A percentile compares a stretch with the other conserved stretches of the same genome.
Evolutionary conservation across 2,888 invertebrate genomes (phyloP).

Genomic region (Scaptomyza flava): DNA sequence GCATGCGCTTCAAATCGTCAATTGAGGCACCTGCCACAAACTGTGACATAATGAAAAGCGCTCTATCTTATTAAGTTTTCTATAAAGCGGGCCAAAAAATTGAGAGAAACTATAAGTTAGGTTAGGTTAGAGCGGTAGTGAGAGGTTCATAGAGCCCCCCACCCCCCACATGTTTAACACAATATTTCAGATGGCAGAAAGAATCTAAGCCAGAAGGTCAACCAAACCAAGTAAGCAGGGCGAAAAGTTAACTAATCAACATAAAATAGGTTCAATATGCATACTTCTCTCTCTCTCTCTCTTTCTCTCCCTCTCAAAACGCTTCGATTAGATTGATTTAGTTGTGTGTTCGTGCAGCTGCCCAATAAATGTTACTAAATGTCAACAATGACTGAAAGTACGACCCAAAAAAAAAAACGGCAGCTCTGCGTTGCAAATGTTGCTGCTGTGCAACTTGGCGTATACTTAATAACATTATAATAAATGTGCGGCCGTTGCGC

Average conservation of each 20-base stretch:
- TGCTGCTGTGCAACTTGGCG: conserved; percentile 44
- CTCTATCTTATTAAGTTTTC: conserved; percentile 14
- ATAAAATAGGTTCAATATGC: not conserved
- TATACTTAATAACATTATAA: conserved; percentile 61
- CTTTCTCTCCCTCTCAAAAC: too few species aligned
- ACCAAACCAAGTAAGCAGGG: not conserved
- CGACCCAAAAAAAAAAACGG: conserved; percentile 17
- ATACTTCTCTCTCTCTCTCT: not conserved
- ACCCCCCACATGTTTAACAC: too few species aligned
- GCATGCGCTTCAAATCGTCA: conserved; percentile 14
- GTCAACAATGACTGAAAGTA: conserved; percentile 50
- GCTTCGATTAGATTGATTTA: conserved; percentile 26
- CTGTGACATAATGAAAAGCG: conserved; percentile 29
- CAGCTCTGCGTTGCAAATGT: not conserved
- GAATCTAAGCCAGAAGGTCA: not conserved
- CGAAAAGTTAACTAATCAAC: not conserved
- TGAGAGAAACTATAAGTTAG: not conserved
- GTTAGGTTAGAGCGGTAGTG: too few species aligned
- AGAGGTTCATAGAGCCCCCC: too few species aligned
- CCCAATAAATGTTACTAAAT: conserved; percentile 60
- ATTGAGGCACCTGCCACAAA: conserved; percentile 30
- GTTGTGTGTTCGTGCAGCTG: conserved; percentile 47
- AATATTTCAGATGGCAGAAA: too few species aligned
- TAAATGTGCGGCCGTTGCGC: conserved; percentile 48
- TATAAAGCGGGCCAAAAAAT: not conserved